Base-by-base conservation (phyloP, 2,888 invertebrate genomes). In the Zonitis immaculata region DNA sequence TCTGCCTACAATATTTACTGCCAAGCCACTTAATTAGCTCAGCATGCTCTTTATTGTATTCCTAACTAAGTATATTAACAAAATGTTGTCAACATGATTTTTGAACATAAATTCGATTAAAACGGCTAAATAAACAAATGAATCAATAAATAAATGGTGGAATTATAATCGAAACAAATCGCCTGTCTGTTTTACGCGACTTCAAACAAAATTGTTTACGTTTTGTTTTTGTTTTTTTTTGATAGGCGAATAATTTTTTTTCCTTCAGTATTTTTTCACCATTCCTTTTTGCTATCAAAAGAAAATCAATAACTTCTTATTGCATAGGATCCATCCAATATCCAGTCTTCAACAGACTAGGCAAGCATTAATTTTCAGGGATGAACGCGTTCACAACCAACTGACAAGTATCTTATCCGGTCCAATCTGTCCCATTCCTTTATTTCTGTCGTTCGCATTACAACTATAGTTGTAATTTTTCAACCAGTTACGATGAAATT, bases 331-430 rank as follows among this genome's bases (percentile, higher is more conserved):
- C 1, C 35, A 18, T 18, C 35, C 35, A 18, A 35, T 35, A 35
- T 35, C 35, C 16, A 18, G 16, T 35, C 35, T 16, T 35, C 18
- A 35, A 35, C 35, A 18, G 56, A 52, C 50, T 56, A 14, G 47
- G 49, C 52, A 52, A 70, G 73, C 74, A 76, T 76, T 75, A 73
- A 75, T 76, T 76, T 75, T 74, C 74, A 73, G 69, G 74, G 75
- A 75, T 76, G 74, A 76, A 73, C 75, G 72, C 72, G 69, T 72
- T 68, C 72, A 69, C 68, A 68, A 67, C 35, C 68, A 73, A 71
- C 76, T 75, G 76, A 76, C 76, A 76, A 75, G 72, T 74, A 73
- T 73, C 75, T 74, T 76, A 76, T 76, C 74, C 73, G 62, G 63
- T 65, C 71, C 74, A 74, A 75, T 76, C 74, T 73, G 73, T 75